Percentiles rank a stretch among this genome's conserved stretches.
Conservation (phyloP, 2,888 invertebrate species). For the Hypomecis atomaria region DNA sequence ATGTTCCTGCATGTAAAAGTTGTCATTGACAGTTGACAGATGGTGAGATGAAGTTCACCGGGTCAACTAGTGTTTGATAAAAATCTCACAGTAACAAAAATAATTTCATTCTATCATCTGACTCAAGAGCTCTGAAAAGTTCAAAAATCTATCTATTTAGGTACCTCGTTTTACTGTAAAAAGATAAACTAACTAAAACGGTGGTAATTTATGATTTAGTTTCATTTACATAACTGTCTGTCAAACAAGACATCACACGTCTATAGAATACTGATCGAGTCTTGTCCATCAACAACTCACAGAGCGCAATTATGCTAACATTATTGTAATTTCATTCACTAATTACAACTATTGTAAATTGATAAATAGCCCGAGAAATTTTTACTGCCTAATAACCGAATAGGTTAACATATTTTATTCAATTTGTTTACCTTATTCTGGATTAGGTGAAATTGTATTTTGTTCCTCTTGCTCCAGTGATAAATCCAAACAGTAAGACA, state of each 20-base stretch:
- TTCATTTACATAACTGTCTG: neutral
- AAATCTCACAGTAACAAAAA: no score
- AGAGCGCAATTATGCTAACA: slow-evolving; percentile 19
- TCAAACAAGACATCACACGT: no score
- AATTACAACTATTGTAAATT: slow-evolving; percentile 51
- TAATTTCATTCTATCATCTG: no score
- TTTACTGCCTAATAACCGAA: slow-evolving; percentile 63
- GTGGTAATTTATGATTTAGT: no score
- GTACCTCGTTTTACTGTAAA: no score
- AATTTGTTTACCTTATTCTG: slow-evolving; percentile 39
- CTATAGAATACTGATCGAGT: slow-evolving; percentile 14
- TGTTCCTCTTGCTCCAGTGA: neutral
- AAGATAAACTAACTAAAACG: no score
- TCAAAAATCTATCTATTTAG: no score
- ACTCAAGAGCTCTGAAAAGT: no score
- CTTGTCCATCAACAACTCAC: slow-evolving; percentile 6
- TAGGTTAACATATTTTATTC: slow-evolving; percentile 65
- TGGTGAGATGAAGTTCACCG: no score
- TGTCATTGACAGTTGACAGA: no score
- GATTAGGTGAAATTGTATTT: neutral
- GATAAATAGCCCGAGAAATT: slow-evolving; percentile 62
- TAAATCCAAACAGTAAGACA: neutral
- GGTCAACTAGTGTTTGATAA: no score
- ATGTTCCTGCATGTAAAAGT: no score
- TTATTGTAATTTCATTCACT: slow-evolving; percentile 26